phyloP scores from a whole-genome alignment of 2,888 invertebrate genomes.

The Sinodicranocentrus sp. region DNA sequence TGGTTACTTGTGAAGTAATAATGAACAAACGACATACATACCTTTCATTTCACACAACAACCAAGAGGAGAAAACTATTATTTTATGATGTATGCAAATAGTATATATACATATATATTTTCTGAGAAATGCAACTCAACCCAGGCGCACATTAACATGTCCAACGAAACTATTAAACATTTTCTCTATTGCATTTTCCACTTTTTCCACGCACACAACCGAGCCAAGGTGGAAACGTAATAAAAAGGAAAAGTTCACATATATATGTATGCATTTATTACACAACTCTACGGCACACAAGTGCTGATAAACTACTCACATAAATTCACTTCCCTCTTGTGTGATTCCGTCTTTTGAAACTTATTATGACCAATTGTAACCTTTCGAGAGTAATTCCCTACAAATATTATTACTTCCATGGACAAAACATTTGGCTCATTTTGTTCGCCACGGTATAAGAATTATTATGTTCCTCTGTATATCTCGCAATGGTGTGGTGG shows the following conservation, averaged over 20 bases:
- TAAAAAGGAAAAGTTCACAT: constrained; percentile 8
- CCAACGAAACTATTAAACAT: neutral
- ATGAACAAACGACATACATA: no score
- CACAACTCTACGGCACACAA: constrained; percentile 1
- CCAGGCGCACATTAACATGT: constrained; percentile 24
- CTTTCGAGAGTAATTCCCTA: constrained; percentile 42
- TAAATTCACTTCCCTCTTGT: constrained; percentile 34
- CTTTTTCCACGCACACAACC: no score
- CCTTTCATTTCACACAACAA: no score
- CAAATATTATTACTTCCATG: constrained; percentile 37
- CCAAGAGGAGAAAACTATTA: constrained; percentile 26
- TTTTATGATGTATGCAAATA: constrained; percentile 59
- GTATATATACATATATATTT: constrained; percentile 16
- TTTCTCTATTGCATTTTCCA: no score
- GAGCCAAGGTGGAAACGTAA: neutral
- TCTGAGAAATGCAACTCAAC: neutral
- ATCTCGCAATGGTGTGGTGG: no score
- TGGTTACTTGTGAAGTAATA: no score
- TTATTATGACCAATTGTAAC: constrained; percentile 53
- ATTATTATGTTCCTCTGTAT: no score
- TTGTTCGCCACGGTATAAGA: no score
- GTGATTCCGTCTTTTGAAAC: constrained; percentile 32
- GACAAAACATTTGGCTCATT: neutral
- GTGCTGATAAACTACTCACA: constrained; percentile 50
- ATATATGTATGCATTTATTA: constrained; percentile 13